Evolutionary conservation across 2,797 vertebrate genomes (phyloP).

Genomic region (Girardinus metallicus): DNA sequence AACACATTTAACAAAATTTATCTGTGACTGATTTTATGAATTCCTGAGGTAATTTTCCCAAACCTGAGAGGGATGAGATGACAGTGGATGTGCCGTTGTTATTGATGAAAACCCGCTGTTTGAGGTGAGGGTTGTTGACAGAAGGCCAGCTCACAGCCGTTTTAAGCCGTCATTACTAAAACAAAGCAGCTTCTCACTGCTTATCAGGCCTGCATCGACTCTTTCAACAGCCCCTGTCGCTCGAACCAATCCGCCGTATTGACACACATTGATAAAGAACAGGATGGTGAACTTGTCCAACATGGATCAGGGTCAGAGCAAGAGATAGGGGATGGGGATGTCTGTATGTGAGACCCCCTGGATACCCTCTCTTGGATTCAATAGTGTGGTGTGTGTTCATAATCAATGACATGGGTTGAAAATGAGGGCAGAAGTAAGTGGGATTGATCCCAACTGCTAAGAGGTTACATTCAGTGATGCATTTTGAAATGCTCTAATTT

Average conservation of each 20-base stretch:
- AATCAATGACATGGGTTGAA: slow-evolving; percentile 69
- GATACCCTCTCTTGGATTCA: slow-evolving; percentile 49
- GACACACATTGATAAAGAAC: slow-evolving; percentile 81
- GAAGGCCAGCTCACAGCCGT: slow-evolving; percentile 40
- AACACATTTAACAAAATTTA: neutral
- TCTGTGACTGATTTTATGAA: neutral
- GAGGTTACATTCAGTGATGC: slow-evolving; percentile 58
- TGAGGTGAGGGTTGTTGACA: slow-evolving; percentile 65
- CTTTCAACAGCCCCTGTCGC: slow-evolving; percentile 65
- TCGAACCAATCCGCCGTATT: slow-evolving; percentile 70
- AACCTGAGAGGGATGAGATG: neutral
- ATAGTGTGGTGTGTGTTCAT: slow-evolving; percentile 60
- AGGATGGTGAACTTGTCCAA: slow-evolving; percentile 80
- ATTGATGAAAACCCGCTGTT: slow-evolving; percentile 70
- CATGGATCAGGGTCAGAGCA: slow-evolving; percentile 76
- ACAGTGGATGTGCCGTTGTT: slow-evolving; percentile 36
- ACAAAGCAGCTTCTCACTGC: slow-evolving; percentile 81
- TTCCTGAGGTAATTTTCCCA: slow-evolving; percentile 9
- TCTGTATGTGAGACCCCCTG: slow-evolving; percentile 45
- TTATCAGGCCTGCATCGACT: slow-evolving; percentile 82
- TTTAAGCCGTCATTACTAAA: slow-evolving; percentile 85
- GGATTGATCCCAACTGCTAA: slow-evolving; percentile 63
- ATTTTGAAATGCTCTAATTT: slow-evolving; percentile 45
- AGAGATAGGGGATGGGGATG: slow-evolving; percentile 44
- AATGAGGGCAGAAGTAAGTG: slow-evolving; percentile 63